A percentile compares a stretch with the other conserved stretches of the same genome.
These are phyloP conservation scores for Phyllotreta striolata DNA, from an alignment of 2,888 invertebrate genomes.

Conservation along the genomic window DNA sequence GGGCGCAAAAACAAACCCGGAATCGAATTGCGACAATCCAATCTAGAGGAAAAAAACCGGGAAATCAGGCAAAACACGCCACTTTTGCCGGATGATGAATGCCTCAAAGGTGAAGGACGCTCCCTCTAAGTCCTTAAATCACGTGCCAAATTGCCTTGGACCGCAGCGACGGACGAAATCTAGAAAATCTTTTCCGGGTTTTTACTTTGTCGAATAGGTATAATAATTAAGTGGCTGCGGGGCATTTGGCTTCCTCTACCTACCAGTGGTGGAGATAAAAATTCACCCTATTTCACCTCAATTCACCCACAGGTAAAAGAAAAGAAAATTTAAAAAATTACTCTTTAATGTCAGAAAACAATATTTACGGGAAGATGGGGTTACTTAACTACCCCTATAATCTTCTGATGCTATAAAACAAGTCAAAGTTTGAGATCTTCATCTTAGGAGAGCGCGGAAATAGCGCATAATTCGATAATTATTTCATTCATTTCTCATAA, in stretches of 20 bases:
- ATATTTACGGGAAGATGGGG: no score
- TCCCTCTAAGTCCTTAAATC: slow-evolving; percentile 33
- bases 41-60: slow-evolving; percentile 9
- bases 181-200: slow-evolving; percentile 35
- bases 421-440: no score
- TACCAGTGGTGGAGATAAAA: slow-evolving; percentile 16
- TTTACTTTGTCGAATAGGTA: slow-evolving; percentile 41
- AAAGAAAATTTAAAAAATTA: background rate
- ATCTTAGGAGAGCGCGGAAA: no score
- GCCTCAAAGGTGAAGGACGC: slow-evolving; percentile 32
- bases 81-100: slow-evolving; percentile 33
- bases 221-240: slow-evolving; percentile 51
- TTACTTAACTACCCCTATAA: no score
- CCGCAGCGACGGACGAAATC: slow-evolving; percentile 30
- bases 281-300: background rate
- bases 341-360: no score
- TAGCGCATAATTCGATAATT: no score
- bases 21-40: slow-evolving; percentile 18
- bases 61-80: slow-evolving; percentile 18
- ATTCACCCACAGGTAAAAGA: background rate
- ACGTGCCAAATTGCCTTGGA: slow-evolving; percentile 39
- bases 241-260: slow-evolving; percentile 50
- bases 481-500: no score
- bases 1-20: slow-evolving; percentile 3
- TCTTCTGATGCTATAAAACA: no score